A percentile compares a stretch with the other conserved stretches of the same genome.
Conservation (phyloP, 53 echinoderm and acorn worm genomes). For the Echinometra lucunter region DNA sequence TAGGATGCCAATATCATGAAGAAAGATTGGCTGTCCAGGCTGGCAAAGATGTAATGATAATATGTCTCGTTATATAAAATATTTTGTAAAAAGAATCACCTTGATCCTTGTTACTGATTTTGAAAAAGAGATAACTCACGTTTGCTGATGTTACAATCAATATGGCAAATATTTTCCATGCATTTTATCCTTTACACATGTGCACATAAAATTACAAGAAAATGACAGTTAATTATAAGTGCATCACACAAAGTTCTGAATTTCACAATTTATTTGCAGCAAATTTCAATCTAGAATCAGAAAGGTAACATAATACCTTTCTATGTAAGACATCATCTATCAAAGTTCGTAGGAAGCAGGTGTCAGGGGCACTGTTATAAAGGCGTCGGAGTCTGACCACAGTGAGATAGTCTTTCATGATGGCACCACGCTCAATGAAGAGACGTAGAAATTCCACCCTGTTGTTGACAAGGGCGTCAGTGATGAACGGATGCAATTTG, state of each 20-base stretch:
- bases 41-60: neutral
- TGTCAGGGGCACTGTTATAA: slow-evolving; percentile 79
- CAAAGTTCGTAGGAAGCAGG: slow-evolving; percentile 59
- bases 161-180: too few relatives aligned
- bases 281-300: neutral
- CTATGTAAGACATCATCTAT: slow-evolving; percentile 50
- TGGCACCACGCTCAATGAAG: slow-evolving; percentile 89
- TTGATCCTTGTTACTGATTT: too few relatives aligned
- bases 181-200: too few relatives aligned
- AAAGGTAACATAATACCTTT: slow-evolving; percentile 35
- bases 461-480: slow-evolving; percentile 83
- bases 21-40: slow-evolving; percentile 69
- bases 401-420: slow-evolving; percentile 91
- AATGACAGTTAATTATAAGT: too few relatives aligned
- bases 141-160: too few relatives aligned
- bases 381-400: slow-evolving; percentile 82
- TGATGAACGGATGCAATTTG: slow-evolving; percentile 83
- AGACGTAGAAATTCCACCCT: slow-evolving; percentile 87
- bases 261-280: neutral
- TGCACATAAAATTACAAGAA: too few relatives aligned
- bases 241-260: too few relatives aligned
- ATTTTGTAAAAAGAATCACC: too few relatives aligned
- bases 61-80: neutral
- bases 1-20: slow-evolving; percentile 71
- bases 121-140: too few relatives aligned